Evolutionary conservation across 2,888 invertebrate genomes (phyloP), one percentile per base, ranked within the genome.

Genomic region (Cancer borealis): DNA sequence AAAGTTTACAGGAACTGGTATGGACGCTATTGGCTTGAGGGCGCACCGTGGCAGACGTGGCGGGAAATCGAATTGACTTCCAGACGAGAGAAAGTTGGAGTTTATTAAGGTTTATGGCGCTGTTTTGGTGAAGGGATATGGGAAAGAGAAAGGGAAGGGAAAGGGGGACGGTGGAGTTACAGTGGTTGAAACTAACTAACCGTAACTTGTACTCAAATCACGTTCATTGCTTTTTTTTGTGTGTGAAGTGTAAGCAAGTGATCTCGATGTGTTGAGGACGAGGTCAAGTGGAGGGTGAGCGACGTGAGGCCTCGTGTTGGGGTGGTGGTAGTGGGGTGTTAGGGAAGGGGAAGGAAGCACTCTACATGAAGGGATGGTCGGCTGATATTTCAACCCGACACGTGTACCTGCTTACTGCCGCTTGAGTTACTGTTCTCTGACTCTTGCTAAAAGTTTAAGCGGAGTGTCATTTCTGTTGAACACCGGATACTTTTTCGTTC

Each of bases 301-400:
- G 66, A 66, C n/a, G 66, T 14, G 66, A 54, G 54, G 54, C 54
- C 54, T 66, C 66, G 21, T 21, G 66, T n/a, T 21, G 21, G 66
- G n/a, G 66, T 21, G 66, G 66, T 66, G n/a, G 14, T 66, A 21
- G 14, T 66, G 66, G 21, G 66, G 26, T 30, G 79, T 30, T 5
- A 30, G 26, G 12, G 30, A 14, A 30, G 79, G 79, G 79, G 79
- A 30, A 26, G 8, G 8, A 54, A 12, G 26, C 8, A 79, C 79
- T 8, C 12, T 79, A 21, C 26, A 30, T 30, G 79, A 79, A 21
- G 1, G 3, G 30, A 1, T 79, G 0, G 10, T 79, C 6, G 79
- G 26, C 79, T 79, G 79, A 79, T 79, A 79, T 79, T 79, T 79
- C 79, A 79, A 66, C 79, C 79, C 79, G 30, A 79, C 79, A 30